These are phyloP conservation scores for Drosophila paulistorum DNA, from an alignment of 1,140 invertebrate genomes.

Conservation along the genomic window DNA sequence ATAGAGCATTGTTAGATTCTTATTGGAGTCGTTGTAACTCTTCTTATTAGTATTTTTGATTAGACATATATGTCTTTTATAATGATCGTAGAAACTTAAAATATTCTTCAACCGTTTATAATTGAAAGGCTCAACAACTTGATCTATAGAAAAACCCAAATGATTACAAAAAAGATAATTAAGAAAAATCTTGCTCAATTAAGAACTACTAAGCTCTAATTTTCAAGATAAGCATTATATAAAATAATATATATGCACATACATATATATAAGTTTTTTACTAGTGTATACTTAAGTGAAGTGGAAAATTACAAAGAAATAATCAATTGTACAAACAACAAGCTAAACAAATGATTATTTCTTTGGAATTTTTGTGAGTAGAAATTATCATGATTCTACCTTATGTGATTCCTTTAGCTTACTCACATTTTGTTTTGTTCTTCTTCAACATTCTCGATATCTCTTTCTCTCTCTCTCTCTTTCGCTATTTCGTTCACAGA, in stretches of 20 bases:
- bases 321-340: slow-evolving; percentile 11
- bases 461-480: not conserved
- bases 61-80: too few relatives aligned
- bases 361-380: not conserved
- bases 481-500: not conserved
- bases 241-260: not conserved
- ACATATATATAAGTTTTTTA: not conserved
- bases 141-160: too few relatives aligned
- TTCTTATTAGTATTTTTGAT: too few relatives aligned
- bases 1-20: too few relatives aligned
- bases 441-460: not conserved
- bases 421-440: not conserved
- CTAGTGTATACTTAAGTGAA: slow-evolving; percentile 10
- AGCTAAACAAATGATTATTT: not conserved
- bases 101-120: too few relatives aligned
- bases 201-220: not conserved
- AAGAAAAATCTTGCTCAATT: not conserved
- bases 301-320: slow-evolving; percentile 12
- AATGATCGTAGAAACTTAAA: too few relatives aligned
- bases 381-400: too few relatives aligned
- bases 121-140: not conserved
- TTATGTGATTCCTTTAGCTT: not conserved
- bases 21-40: too few relatives aligned
- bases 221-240: not conserved
- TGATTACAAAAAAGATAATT: not conserved